Evolutionary conservation across 2,113 vertebrate genomes (phyloP), one percentile per base, ranked within the genome.

Genomic region (Gobio gobio): DNA sequence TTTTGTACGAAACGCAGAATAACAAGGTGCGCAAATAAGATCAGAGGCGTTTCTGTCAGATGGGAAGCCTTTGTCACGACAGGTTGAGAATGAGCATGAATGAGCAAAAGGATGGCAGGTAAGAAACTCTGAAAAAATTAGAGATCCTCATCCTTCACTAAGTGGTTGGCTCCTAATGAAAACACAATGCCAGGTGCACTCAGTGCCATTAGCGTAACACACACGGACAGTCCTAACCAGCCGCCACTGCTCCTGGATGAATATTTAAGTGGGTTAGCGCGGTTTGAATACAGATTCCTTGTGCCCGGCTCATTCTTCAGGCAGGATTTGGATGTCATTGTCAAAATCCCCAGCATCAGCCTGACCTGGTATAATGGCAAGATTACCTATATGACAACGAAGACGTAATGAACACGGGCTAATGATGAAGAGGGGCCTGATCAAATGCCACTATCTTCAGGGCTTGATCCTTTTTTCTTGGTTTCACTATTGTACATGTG

Each of bases 221-320:
- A 83, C 47, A 22, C 70, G 29, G 77, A 56, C 47, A 47, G 68
- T 24, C 45, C 33, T 45, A 72, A 16, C 40, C 18, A 4, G 29
- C 61, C 33, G 14, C 63, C 12, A 18, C 43, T 79, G 43, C 56
- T 73, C 43, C 43, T 49, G 24, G 80, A 85, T 84, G 61, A 68
- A 51, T 61, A 78, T 78, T 78, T 26, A 61, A 61, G 66, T 24
- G 78, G 59, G 47, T 16, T 26, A 51, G 36, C 13, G 22, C 58
- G 83, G 36, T 70, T 40, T 61, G 83, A 80, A 85, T 89, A 83
- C 77, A 83, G 82, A 83, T 80, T 84, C 47, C 43, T 20, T 29
- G n/a, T 74, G 58, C 81, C 33, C 78, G 78, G 54, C 76, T 72
- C 18, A 56, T 77, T 77, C 7, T 22, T 29, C 40, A 40, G 33